These are phyloP conservation scores for Bombycilla garrulus DNA, from an alignment of 2,113 vertebrate species.

Conservation along the genomic window DNA sequence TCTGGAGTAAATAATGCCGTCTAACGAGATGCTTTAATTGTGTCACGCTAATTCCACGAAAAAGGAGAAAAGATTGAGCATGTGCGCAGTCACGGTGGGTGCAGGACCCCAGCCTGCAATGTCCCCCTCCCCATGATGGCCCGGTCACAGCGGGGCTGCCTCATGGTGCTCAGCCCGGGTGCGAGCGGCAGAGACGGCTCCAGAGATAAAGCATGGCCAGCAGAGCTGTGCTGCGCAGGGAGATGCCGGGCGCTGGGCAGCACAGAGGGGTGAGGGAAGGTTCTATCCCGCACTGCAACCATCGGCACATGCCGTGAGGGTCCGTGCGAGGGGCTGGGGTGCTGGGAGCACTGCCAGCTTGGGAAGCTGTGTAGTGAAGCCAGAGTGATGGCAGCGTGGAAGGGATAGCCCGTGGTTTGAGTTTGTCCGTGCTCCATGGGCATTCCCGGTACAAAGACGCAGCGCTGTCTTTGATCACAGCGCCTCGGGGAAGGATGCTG, in stretches of 20 bases:
- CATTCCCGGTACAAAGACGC: not conserved
- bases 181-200: not conserved
- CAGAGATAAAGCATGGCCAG: fast-evolving
- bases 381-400: not conserved
- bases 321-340: not conserved
- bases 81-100: not conserved
- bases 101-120: not conserved
- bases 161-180: not conserved
- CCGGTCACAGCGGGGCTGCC: not conserved
- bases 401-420: not conserved
- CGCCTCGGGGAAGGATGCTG: not conserved
- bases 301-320: fast-evolving
- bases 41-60: conserved; percentile 24
- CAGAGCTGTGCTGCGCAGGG: not conserved
- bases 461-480: not conserved
- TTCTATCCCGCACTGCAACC: not conserved
- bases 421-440: not conserved
- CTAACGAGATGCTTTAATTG: conserved; percentile 38
- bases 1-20: conserved; percentile 31
- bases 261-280: fast-evolving
- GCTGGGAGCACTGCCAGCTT: not conserved
- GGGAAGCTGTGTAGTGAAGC: not conserved
- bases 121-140: not conserved
- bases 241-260: not conserved
- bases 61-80: conserved; percentile 51